A percentile compares a stretch with the other conserved stretches of the same genome.
Evolutionary conservation across 2,888 invertebrate genomes (phyloP).

Genomic region (Ophion ventricosus): DNA sequence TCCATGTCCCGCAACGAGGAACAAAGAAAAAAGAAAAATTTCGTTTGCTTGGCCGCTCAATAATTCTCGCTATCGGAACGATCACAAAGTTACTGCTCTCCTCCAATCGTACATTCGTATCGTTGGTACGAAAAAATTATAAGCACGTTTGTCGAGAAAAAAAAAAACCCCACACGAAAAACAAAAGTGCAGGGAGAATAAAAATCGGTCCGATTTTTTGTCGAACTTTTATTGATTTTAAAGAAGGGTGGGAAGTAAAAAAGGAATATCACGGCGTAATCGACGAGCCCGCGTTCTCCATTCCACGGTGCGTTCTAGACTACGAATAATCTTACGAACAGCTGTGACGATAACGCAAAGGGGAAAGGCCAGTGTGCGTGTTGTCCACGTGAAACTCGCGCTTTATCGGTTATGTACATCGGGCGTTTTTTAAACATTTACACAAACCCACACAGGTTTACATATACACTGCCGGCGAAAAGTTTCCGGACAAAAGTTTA

Average conservation of each 20-base stretch:
- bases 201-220: background rate
- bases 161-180: background rate
- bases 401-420: conserved; percentile 42
- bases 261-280: background rate
- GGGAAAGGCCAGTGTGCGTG: conserved; percentile 32
- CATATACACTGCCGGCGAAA: too few species aligned
- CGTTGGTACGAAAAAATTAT: background rate
- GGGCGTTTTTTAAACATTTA: conserved; percentile 42
- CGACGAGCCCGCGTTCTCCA: background rate
- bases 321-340: conserved; percentile 42
- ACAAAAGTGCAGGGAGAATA: background rate
- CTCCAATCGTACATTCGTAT: background rate
- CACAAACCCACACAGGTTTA: background rate
- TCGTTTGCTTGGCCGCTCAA: background rate
- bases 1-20: background rate
- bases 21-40: background rate
- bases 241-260: background rate
- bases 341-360: conserved; percentile 33
- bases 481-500: too few species aligned
- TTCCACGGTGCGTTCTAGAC: conserved; percentile 18
- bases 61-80: background rate
- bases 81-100: background rate
- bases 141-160: too few species aligned
- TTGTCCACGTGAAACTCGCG: conserved; percentile 37
- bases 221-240: background rate